Base-by-base conservation (phyloP, 2,113 vertebrate species). In the Apaloderma vittatum region DNA sequence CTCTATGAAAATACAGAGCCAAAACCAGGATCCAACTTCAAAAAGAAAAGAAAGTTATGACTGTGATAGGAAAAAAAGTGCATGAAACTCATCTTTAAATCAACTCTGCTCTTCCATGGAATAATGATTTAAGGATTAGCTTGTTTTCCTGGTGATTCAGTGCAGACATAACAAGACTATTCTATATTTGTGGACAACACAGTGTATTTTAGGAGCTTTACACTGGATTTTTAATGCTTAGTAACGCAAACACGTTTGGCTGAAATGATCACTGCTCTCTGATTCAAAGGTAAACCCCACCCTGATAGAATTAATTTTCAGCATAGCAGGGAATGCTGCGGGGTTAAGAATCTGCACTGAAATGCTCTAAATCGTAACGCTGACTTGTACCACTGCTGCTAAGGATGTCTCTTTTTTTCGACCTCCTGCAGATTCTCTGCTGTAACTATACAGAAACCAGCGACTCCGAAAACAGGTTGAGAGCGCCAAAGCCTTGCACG, bases 21-120 rank as follows among this genome's bases (percentile, higher is more conserved):
- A 98, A 98, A 98, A 98, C 92, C 97, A 97, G 97, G 97, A 98
- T 98, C 94, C 97, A 96, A 97, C 92, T 98, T 98, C 75, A 94
- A 97, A 96, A 98, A 96, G 94, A 97, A 96, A 97, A 98, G 71
- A 96, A 97, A 95, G 97, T 96, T 98, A 98, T 98, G 98, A 97
- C 86, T 83, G 97, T 97, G 98, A 96, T 66, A 93, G 90, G 97
- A 88, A 97, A 97, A 98, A 98, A 98, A 97, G 95, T 94, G 86
- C 94, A 98, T 97, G 97, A 97, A 98, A 97, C 97, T 97, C 94
- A 95, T 97, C 97, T 97, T 94, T 87, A 97, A 97, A 98, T 96
- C 96, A 97, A 97, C 67, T 94, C 92, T 97, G 96, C 95, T 98
- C 96, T 96, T 97, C 96, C 95, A 98, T 97, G 97, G 97, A 98